phyloP scores from a whole-genome alignment of 2,888 invertebrate genomes.

The Ichneumoninae sp. region DNA sequence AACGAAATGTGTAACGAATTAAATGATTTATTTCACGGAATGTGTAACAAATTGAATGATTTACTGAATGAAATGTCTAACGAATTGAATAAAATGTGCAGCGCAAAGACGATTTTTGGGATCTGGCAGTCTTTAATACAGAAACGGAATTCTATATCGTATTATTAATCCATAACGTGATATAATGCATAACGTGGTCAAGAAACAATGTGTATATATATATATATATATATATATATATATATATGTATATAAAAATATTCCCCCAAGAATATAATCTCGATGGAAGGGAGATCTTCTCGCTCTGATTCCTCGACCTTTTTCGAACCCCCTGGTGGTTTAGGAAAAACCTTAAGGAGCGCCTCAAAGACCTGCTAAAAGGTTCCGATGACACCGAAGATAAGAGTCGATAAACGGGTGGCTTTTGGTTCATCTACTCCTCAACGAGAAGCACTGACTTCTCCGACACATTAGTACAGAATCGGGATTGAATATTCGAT shows the following conservation, averaged over 20 bases:
- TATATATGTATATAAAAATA: conserved; percentile 2
- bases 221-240: not conserved
- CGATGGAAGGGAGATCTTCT: conserved; percentile 4
- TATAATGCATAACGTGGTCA: not conserved
- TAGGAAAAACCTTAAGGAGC: conserved; percentile 42
- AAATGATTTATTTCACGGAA: too few relatives aligned
- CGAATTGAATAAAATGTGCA: too few relatives aligned
- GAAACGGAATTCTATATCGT: not conserved
- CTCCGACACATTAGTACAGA: not conserved
- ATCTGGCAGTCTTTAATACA: not conserved
- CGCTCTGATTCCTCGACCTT: conserved; percentile 53
- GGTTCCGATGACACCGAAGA: conserved; percentile 55
- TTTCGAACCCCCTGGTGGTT: conserved; percentile 39
- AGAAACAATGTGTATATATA: not conserved
- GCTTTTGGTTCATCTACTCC: conserved; percentile 17
- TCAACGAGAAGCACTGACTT: conserved; percentile 15
- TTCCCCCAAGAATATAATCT: not conserved
- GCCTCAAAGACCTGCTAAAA: conserved; percentile 25
- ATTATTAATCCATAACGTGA: not conserved
- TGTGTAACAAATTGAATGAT: too few relatives aligned
- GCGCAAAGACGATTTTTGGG: too few relatives aligned
- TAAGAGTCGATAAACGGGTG: conserved; percentile 37
- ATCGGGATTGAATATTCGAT: too few relatives aligned
- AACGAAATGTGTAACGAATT: too few relatives aligned
- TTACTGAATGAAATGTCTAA: too few relatives aligned